These are phyloP conservation scores for Eurystomus gularis DNA, from an alignment of 2,113 vertebrate genomes.

Conservation along the genomic window DNA sequence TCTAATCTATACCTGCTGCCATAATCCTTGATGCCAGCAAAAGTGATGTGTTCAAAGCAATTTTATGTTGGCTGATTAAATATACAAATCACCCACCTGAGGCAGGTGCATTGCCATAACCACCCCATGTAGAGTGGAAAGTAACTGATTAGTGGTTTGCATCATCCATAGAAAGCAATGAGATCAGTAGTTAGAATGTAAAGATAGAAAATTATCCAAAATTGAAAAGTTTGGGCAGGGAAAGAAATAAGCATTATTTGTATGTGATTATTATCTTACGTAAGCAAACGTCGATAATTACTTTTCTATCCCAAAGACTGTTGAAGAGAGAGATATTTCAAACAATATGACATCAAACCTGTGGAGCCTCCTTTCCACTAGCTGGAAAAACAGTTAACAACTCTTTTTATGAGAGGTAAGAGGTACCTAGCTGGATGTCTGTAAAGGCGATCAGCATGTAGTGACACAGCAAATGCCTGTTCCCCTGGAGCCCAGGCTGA, in stretches of 20 bases:
- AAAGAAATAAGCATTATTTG: neutral
- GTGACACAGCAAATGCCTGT: neutral
- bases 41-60: slow-evolving; percentile 37
- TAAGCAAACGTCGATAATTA: neutral
- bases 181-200: slow-evolving; percentile 9
- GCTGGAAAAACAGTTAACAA: neutral
- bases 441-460: neutral
- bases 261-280: neutral
- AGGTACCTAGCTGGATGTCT: neutral
- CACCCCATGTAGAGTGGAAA: neutral
- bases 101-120: neutral
- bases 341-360: neutral
- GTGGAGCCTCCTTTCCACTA: neutral
- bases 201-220: slow-evolving; percentile 24
- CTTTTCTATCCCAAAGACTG: neutral
- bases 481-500: neutral
- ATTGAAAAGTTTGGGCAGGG: neutral
- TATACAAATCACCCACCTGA: slow-evolving; percentile 29
- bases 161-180: slow-evolving; percentile 14
- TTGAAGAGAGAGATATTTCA: neutral
- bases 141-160: slow-evolving; percentile 20
- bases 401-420: neutral
- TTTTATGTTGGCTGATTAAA: slow-evolving; percentile 56
- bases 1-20: neutral
- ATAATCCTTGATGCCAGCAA: neutral